Conservation (phyloP, 2,888 invertebrate species). For the Cerastis rubricosa region DNA sequence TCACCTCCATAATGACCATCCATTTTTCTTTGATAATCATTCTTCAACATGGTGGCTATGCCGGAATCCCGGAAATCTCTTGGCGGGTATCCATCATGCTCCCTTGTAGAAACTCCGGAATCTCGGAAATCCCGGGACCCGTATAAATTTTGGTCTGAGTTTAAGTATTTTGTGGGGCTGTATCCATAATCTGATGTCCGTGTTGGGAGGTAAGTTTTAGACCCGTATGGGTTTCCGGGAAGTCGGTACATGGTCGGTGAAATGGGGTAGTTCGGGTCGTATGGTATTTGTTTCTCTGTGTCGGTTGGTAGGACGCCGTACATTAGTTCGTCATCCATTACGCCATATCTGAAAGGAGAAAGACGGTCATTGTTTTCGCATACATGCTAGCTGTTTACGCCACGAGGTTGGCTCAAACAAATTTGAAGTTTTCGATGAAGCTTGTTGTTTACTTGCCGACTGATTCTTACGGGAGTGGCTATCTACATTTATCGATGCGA, state of each 20-base stretch:
- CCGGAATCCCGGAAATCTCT: slow-evolving; percentile 88
- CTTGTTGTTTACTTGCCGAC: not conserved
- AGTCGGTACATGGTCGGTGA: slow-evolving; percentile 88
- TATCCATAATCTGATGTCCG: slow-evolving; percentile 88
- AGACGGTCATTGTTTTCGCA: not conserved
- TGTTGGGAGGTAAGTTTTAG: slow-evolving; percentile 85
- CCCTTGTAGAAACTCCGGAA: slow-evolving; percentile 82
- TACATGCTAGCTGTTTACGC: not conserved
- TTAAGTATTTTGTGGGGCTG: slow-evolving; percentile 87
- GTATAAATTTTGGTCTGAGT: slow-evolving; percentile 82
- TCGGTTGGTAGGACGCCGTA: slow-evolving; percentile 85
- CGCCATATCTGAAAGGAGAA: slow-evolving; percentile 81
- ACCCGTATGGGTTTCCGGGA: slow-evolving; percentile 88
- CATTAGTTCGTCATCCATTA: slow-evolving; percentile 87
- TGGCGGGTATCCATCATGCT: slow-evolving; percentile 85
- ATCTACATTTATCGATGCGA: not conserved
- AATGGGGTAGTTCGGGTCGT: slow-evolving; percentile 88
- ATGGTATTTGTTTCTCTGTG: slow-evolving; percentile 86
- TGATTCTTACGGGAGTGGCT: not conserved
- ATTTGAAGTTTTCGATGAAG: not conserved
- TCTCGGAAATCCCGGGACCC: slow-evolving; percentile 86
- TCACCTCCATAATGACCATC: slow-evolving; percentile 87
- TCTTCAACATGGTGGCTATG: slow-evolving; percentile 89
- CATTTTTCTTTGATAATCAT: slow-evolving; percentile 89
- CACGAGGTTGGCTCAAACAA: not conserved